phyloP scores from a whole-genome alignment of 2,797 vertebrate genomes.

The Acanthis flammea region DNA sequence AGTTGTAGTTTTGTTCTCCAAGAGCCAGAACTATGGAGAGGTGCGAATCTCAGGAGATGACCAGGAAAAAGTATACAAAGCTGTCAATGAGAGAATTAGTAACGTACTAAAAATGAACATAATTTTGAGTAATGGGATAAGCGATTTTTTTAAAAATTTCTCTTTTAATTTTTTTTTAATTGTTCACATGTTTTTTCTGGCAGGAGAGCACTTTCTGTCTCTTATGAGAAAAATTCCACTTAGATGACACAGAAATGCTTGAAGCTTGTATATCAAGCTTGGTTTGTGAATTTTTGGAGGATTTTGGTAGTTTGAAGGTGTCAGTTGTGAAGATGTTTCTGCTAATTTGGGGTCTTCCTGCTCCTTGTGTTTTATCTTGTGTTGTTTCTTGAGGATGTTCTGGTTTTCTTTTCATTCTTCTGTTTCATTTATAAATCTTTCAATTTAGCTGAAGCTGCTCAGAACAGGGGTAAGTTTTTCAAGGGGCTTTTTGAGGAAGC shows the following conservation, averaged over 20 bases:
- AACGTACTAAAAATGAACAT: not conserved
- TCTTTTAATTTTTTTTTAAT: not conserved
- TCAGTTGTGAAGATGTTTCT: not conserved
- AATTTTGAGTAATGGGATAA: not conserved
- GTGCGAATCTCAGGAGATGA: not conserved
- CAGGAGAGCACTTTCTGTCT: not conserved
- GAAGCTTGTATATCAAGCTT: not conserved
- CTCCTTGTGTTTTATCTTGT: not conserved
- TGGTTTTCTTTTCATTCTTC: not conserved
- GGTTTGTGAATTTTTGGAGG: not conserved
- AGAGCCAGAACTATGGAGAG: not conserved
- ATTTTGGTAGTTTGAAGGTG: not conserved
- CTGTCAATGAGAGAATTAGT: not conserved
- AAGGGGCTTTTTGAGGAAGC: not conserved
- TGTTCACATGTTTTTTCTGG: not conserved
- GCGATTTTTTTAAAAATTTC: not conserved
- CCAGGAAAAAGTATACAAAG: not conserved
- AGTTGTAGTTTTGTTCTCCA: not conserved
- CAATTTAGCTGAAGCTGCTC: not conserved
- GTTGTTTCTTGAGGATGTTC: not conserved
- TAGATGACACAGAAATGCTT: not conserved
- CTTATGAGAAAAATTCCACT: not conserved
- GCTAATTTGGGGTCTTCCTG: not conserved
- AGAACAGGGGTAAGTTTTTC: not conserved
- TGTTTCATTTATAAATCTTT: not conserved